A percentile compares a stretch with the other conserved stretches of the same genome.
These are phyloP conservation scores for Drosophila rufa DNA, from an alignment of 1,140 invertebrate genomes.

Conservation along the genomic window DNA sequence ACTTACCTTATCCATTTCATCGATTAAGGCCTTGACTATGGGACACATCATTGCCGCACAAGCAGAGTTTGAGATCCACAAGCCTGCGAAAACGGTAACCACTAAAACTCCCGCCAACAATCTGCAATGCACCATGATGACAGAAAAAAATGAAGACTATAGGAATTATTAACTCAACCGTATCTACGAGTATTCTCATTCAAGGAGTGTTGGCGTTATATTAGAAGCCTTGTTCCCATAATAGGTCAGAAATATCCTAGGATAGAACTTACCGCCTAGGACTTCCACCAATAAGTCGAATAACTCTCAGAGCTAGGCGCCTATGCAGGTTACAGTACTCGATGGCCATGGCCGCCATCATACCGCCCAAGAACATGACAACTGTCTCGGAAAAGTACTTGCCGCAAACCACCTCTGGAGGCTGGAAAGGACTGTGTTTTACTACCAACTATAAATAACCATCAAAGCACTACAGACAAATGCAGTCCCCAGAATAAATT, in stretches of 20 bases:
- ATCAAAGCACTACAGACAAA: neutral
- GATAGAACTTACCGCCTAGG: conserved; percentile 86
- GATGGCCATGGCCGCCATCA: conserved; percentile 93
- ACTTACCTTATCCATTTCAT: conserved; percentile 88
- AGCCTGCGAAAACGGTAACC: conserved; percentile 91
- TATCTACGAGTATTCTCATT: neutral
- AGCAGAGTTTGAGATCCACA: conserved; percentile 94
- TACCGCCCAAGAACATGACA: conserved; percentile 92
- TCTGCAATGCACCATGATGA: conserved; percentile 76
- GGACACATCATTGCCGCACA: conserved; percentile 94
- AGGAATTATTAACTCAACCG: neutral
- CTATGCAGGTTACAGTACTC: conserved; percentile 93
- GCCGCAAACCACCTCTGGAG: conserved; percentile 17
- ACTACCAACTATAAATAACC: too few species aligned
- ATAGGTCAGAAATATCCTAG: neutral
- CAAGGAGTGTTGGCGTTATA: too few species aligned
- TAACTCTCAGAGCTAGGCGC: conserved; percentile 91
- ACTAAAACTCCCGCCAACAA: conserved; percentile 90
- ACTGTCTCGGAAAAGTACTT: conserved; percentile 87
- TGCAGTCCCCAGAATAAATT: too few species aligned
- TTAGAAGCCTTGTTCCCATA: too few species aligned
- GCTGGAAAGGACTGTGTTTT: conserved; percentile 17
- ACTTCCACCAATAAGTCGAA: conserved; percentile 91
- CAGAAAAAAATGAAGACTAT: neutral
- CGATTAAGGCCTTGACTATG: conserved; percentile 90